Conservation (phyloP, 2,888 invertebrate species). For the Agonopterix arenella region DNA sequence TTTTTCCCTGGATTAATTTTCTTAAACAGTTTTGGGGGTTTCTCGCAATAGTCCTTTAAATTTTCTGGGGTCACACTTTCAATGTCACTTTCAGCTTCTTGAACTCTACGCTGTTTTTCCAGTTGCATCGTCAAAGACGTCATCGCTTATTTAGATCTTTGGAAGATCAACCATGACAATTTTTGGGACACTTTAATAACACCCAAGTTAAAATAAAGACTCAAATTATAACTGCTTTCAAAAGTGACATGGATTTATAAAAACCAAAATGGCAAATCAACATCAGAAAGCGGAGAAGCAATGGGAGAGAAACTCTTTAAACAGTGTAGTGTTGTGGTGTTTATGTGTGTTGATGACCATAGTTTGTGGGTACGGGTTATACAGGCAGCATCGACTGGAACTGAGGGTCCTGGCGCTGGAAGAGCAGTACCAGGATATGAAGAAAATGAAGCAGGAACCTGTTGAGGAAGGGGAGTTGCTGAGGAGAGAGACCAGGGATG, state of each 20-base stretch:
- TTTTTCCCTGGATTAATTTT: too few relatives aligned
- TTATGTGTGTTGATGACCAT: conserved; percentile 55
- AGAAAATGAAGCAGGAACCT: conserved; percentile 16
- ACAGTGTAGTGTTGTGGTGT: conserved; percentile 63
- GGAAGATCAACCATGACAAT: too few relatives aligned
- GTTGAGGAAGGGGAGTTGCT: conserved; percentile 29
- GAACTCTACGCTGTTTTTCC: too few relatives aligned
- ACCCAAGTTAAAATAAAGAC: too few relatives aligned
- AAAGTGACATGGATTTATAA: neutral
- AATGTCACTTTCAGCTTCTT: too few relatives aligned
- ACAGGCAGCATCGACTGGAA: conserved; percentile 58
- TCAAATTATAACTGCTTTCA: neutral
- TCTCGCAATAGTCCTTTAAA: too few relatives aligned
- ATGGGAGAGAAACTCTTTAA: conserved; percentile 43
- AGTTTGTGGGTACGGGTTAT: conserved; percentile 54
- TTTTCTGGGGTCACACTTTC: too few relatives aligned
- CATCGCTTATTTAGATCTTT: too few relatives aligned
- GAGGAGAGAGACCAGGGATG: conserved; percentile 50
- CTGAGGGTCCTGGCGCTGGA: conserved; percentile 53
- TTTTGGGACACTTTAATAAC: too few relatives aligned
- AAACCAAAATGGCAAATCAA: conserved; percentile 39
- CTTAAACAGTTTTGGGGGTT: too few relatives aligned
- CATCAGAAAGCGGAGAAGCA: conserved; percentile 31
- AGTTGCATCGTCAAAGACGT: too few relatives aligned
- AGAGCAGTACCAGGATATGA: conserved; percentile 29